Percentiles rank a stretch among this genome's conserved stretches.
phyloP scores from a whole-genome alignment of 2,797 vertebrate species.

The Merluccius polli region DNA sequence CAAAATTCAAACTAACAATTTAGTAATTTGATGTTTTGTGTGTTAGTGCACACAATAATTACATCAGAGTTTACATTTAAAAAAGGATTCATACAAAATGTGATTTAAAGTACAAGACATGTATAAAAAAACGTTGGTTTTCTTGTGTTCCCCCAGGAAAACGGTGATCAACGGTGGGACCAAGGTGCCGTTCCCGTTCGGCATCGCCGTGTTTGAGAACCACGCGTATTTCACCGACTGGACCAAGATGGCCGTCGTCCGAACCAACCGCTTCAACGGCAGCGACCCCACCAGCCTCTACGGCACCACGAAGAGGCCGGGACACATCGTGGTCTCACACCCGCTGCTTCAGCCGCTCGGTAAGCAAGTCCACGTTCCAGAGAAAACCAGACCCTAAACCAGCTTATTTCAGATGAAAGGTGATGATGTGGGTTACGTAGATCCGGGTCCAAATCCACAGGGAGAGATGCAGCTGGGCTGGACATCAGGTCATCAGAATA shows the following conservation, averaged over 20 bases:
- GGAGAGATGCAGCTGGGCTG: too few relatives aligned
- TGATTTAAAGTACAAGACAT: too few relatives aligned
- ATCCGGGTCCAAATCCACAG: too few relatives aligned
- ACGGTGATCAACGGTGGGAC: slow-evolving; percentile 64
- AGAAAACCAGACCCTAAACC: too few relatives aligned
- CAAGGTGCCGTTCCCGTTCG: slow-evolving; percentile 70
- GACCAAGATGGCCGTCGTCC: slow-evolving; percentile 72
- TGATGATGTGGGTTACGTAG: too few relatives aligned
- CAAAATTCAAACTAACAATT: too few relatives aligned
- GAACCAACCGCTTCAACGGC: slow-evolving; percentile 71
- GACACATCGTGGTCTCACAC: slow-evolving; percentile 66
- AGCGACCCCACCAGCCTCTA: slow-evolving; percentile 62
- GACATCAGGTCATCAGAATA: too few relatives aligned
- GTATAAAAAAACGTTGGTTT: too few relatives aligned
- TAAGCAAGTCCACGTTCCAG: slow-evolving; percentile 16
- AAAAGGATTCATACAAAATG: too few relatives aligned
- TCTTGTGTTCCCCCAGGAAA: slow-evolving; percentile 56
- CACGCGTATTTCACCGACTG: slow-evolving; percentile 75
- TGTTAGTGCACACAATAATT: background rate
- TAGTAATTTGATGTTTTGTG: background rate
- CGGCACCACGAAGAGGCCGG: slow-evolving; percentile 58
- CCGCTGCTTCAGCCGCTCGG: slow-evolving; percentile 63
- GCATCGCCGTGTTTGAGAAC: slow-evolving; percentile 72
- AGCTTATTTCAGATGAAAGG: too few relatives aligned
- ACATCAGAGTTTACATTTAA: too few relatives aligned